Conservation (phyloP, 2,888 invertebrate genomes). For the Athalia rosae region DNA sequence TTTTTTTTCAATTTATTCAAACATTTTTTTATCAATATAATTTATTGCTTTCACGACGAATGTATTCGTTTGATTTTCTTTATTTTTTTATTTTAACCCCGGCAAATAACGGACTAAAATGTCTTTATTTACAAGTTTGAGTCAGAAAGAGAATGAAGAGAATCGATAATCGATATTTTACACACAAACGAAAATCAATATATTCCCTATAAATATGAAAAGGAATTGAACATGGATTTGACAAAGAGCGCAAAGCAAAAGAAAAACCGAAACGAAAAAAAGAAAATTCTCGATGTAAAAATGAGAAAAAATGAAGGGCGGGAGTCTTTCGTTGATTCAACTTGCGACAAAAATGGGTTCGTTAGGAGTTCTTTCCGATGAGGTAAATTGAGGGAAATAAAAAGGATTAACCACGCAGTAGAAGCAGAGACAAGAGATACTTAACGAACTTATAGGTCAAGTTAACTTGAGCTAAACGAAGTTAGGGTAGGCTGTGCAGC, state of each 20-base stretch:
- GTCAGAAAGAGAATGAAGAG: too few species aligned
- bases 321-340: not conserved
- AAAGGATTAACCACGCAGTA: slow-evolving; percentile 28
- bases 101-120: slow-evolving; percentile 24
- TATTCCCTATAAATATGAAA: too few species aligned
- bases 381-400: slow-evolving; percentile 5
- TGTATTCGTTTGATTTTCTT: slow-evolving; percentile 5
- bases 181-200: too few species aligned
- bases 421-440: slow-evolving; percentile 66
- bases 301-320: not conserved
- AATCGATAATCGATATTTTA: too few species aligned
- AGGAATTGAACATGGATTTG: not conserved
- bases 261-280: not conserved
- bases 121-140: slow-evolving; percentile 25
- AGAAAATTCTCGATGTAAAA: not conserved
- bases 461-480: slow-evolving; percentile 5
- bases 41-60: slow-evolving; percentile 33
- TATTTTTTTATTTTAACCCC: slow-evolving; percentile 6
- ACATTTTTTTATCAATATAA: not conserved
- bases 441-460: slow-evolving; percentile 67
- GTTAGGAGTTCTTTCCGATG: slow-evolving; percentile 11
- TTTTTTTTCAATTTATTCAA: not conserved
- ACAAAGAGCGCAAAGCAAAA: too few species aligned
- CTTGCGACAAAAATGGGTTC: slow-evolving; percentile 5
- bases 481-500: not conserved